Evolutionary conservation across 2,797 vertebrate species (phyloP).

Genomic region (Spinus pinus): DNA sequence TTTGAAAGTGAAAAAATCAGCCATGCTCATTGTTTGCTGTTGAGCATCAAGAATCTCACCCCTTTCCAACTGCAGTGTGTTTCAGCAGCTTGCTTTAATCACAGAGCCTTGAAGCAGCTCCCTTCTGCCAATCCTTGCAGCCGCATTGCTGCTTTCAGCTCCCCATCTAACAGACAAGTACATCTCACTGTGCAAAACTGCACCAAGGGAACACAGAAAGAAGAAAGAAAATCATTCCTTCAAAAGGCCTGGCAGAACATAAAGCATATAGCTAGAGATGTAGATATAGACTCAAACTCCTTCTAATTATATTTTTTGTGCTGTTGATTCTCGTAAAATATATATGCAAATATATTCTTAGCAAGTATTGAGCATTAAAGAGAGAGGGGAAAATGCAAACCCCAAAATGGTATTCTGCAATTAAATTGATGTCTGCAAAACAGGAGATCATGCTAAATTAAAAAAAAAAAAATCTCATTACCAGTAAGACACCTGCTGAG

Average conservation of each 20-base stretch:
- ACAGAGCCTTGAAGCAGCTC: slow-evolving; percentile 35
- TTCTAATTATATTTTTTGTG: not conserved
- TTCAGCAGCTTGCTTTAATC: slow-evolving; percentile 30
- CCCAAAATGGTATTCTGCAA: not conserved
- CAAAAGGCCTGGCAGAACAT: not conserved
- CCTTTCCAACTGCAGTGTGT: slow-evolving; percentile 34
- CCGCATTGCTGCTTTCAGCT: slow-evolving; percentile 51
- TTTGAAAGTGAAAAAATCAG: not conserved
- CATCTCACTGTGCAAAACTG: not conserved
- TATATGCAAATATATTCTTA: not conserved
- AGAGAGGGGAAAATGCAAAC: not conserved
- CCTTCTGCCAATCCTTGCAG: slow-evolving; percentile 39
- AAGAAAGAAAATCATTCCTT: not conserved
- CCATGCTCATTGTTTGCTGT: not conserved
- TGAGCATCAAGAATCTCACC: slow-evolving; percentile 14
- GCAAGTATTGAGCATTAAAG: not conserved
- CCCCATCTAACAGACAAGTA: not conserved
- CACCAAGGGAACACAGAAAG: not conserved
- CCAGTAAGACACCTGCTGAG: slow-evolving; percentile 10
- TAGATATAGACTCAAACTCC: not conserved
- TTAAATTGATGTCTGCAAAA: slow-evolving; percentile 3
- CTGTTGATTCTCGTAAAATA: not conserved
- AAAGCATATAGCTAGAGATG: not conserved
- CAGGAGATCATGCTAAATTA: not conserved
- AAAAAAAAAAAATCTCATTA: not conserved